phyloP scores from a whole-genome alignment of 1,140 invertebrate genomes.

The Drosophila punjabiensis region DNA sequence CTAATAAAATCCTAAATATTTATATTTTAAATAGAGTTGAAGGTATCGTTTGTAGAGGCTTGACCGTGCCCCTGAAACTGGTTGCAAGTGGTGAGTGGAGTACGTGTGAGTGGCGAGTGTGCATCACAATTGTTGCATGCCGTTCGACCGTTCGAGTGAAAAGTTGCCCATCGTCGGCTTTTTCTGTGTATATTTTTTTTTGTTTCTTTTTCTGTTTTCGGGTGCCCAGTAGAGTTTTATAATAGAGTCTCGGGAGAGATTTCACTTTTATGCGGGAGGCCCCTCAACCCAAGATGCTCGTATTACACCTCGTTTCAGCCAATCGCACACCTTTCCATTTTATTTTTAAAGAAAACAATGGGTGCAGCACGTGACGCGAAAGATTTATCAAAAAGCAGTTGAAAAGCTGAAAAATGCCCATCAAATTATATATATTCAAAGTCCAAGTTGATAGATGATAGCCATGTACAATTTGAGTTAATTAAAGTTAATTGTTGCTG shows the following conservation, averaged over 20 bases:
- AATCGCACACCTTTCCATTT: conserved; percentile 3
- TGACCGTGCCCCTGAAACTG: conserved; percentile 25
- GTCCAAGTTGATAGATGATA: background rate
- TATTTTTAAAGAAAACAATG: conserved; percentile 1
- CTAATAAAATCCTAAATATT: background rate
- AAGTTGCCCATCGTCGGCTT: conserved; percentile 30
- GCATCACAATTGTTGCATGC: conserved; percentile 64
- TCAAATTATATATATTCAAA: background rate
- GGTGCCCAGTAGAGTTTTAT: conserved; percentile 57
- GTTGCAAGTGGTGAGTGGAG: conserved; percentile 46
- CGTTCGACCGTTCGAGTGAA: conserved; percentile 39
- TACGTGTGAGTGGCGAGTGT: conserved; percentile 27
- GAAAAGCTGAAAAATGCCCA: background rate
- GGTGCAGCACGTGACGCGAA: conserved; percentile 38
- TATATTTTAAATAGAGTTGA: background rate
- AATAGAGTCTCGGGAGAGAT: conserved; percentile 59
- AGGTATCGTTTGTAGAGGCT: background rate
- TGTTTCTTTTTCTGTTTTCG: conserved; percentile 20
- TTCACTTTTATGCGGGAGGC: conserved; percentile 72
- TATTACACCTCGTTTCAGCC: conserved; percentile 11
- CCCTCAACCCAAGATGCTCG: conserved; percentile 17
- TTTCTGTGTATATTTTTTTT: conserved; percentile 18
- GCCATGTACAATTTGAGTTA: background rate
- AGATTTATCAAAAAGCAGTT: conserved; percentile 25
- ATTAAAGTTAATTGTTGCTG: background rate